Evolutionary conservation across 2,113 vertebrate genomes (phyloP).

Genomic region (Turdus rufiventris): DNA sequence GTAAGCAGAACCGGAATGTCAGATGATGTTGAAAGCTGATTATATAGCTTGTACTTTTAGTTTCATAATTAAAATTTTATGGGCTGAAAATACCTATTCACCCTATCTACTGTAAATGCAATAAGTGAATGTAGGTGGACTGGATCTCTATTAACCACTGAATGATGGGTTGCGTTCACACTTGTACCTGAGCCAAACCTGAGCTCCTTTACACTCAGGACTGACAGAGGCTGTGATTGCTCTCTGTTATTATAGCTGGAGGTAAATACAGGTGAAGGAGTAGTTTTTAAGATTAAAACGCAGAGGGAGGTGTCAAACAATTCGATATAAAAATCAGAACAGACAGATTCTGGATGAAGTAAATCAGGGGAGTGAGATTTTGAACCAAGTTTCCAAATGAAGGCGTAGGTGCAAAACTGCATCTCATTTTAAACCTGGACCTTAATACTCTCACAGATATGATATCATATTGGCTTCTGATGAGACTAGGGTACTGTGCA

Average conservation of each 20-base stretch:
- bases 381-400: not conserved
- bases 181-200: not conserved
- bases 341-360: not conserved
- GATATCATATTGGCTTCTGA: not conserved
- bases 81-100: constrained; percentile 46
- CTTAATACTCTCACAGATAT: not conserved
- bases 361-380: not conserved
- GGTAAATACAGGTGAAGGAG: not conserved
- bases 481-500: not conserved
- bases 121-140: constrained; percentile 20
- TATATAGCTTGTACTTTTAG: constrained; percentile 68
- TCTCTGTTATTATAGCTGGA: not conserved
- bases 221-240: not conserved
- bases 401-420: not conserved
- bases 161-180: not conserved
- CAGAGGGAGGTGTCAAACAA: not conserved
- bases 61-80: constrained; percentile 75
- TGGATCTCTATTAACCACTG: constrained; percentile 25
- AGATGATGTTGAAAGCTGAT: constrained; percentile 74
- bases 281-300: not conserved
- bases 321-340: not conserved
- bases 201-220: not conserved
- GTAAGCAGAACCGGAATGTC: constrained; percentile 67
- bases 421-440: not conserved
- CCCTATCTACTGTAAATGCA: not conserved